Evolutionary conservation across 92 coral and sea anemone genomes (phyloP), one percentile per base, ranked within the genome.

Genomic region (Muricea muricata): DNA sequence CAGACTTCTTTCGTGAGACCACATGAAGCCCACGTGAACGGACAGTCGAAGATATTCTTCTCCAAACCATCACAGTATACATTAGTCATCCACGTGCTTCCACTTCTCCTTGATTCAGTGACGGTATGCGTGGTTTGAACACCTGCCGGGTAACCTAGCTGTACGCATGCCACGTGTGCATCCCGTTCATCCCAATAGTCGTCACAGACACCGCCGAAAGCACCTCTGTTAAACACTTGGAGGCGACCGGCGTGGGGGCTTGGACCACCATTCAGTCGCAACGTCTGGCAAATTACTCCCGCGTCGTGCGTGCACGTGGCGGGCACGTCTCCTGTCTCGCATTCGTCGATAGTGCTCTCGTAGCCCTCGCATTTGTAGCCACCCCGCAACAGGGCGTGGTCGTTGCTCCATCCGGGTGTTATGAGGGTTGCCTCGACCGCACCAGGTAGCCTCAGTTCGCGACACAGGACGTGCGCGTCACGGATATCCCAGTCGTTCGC

Each of bases 401-500:
- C 1, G 9, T 4, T 4, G 5, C 39, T 1, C 37, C 5, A 24
- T 3, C n/a, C 10, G 5, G 24, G 75, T 18, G 37, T 7, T 33
- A 3, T 21, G 11, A 9, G 15, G 45, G 26, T 29, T 6, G 75
- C 75, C 20, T 68, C 42, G n/a, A 68, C 26, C 1, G 75, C 75
- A n/a, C 75, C 75, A 8, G 28, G 25, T n/a, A n/a, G 10, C 10
- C 47, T 25, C 42, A 33, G n/a, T 37, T 68, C 75, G 17, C 75
- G 75, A 33, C 75, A 68, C 46, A 41, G 25, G n/a, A 68, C 75
- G 13, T 68, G 42, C 46, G 75, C 75, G 29, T 68, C 75, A 9
- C 75, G 75, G 20, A 68, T 37, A 25, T 68, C 75, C 75, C 75
- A 68, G 25, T 68, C 46, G 20, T 68, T 68, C 29, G 75, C 75